Conservation (phyloP, 2,888 invertebrate species). For the Lochmaea crataegi region DNA sequence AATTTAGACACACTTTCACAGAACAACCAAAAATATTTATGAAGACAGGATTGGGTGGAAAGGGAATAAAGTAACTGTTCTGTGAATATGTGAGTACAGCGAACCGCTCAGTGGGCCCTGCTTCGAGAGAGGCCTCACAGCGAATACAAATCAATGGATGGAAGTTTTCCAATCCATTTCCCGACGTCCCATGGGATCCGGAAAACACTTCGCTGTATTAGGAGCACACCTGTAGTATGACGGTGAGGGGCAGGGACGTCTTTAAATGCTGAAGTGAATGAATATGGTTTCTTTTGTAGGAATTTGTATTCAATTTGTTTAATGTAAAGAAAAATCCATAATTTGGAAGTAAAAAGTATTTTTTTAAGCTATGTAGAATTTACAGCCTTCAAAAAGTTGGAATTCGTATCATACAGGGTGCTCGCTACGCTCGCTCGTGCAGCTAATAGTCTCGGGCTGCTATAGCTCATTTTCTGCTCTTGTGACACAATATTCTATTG, state of each 20-base stretch:
- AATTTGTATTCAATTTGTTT: constrained; percentile 8
- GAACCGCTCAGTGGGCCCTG: constrained; percentile 43
- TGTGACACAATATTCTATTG: no score
- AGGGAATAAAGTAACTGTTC: constrained; percentile 54
- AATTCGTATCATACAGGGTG: no score
- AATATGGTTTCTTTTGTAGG: neutral
- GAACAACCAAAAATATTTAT: constrained; percentile 30
- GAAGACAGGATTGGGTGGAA: constrained; percentile 22
- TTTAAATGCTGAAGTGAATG: neutral
- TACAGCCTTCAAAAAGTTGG: no score
- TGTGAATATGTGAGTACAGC: constrained; percentile 60
- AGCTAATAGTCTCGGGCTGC: no score
- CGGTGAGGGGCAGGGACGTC: constrained; percentile 11
- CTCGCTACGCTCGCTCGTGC: no score
- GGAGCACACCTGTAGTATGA: constrained; percentile 59
- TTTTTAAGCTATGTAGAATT: no score
- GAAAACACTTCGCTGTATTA: constrained; percentile 59
- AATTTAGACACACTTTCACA: constrained; percentile 34
- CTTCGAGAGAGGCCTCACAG: constrained; percentile 52
- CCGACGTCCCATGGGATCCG: constrained; percentile 50
- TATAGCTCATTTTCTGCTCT: no score
- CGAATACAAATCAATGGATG: constrained; percentile 66
- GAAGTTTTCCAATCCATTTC: constrained; percentile 67
- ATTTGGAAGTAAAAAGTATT: no score
- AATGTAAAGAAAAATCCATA: neutral